Base-by-base conservation (phyloP, 2,797 vertebrate genomes). In the Tapirus indicus region DNA sequence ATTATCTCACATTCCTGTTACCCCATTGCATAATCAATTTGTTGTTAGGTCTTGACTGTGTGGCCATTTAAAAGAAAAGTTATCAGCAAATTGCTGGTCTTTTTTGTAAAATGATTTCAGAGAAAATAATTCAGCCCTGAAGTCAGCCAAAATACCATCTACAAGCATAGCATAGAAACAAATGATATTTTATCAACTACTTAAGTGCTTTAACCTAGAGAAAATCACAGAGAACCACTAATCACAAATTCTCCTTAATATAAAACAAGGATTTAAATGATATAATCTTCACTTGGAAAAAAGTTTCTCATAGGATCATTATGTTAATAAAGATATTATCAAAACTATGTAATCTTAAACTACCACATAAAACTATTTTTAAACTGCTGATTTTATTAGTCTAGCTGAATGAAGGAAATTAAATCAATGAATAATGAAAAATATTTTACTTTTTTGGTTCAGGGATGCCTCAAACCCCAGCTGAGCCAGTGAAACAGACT, bases 61-160 rank as follows among this genome's bases (percentile, higher is more conserved):
- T 29, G 94, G 88, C 29, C 74, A 93, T 94, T 77, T 97, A 44
- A 95, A 97, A 93, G 75, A 88, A 95, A 97, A 97, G 5, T 80
- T 94, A 94, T 91, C 86, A 91, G 86, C 82, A 97, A 96, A 98
- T 89, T 95, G 82, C 56, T 98, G 27, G 41, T 96, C 64, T 27
- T 98, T 95, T 72, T 77, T 96, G 78, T 93, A 92, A 98, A 97
- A 23, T 92, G 7, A 94, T 88, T 98, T 98, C 75, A 87, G 38
- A 89, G 54, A 95, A 98, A 94, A 97, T 94, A 98, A 98, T 84
- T 98, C 88, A 97, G 60, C 47, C 89, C 97, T 95, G 88, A 97
- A 98, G 92, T 96, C 82, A 87, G 54, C 85, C 52, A 62, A 98
- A 98, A 97, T 95, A 93, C 17, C 60, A 38, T 82, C 95, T 88